Base-by-base conservation (phyloP, 2,797 vertebrate genomes). In the Balearica regulorum region DNA sequence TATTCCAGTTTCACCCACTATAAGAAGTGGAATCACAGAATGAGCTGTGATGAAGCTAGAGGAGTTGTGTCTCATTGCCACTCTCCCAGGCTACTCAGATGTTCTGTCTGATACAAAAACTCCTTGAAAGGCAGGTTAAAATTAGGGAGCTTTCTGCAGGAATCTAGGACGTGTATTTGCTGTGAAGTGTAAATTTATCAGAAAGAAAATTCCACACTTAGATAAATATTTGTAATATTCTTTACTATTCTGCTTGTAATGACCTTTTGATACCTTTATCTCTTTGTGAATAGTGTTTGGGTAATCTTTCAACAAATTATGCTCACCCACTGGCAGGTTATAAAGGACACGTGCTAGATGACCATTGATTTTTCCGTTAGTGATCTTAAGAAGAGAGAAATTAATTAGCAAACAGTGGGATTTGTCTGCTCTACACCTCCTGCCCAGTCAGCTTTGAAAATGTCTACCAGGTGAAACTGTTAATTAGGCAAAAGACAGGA, bases 391-490 rank as follows among this genome's bases (percentile, higher is more conserved):
- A 88, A 60, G n/a, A 83, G 64, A 83, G 26, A 94, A 95, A 93
- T 79, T 96, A 96, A 96, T 94, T 93, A 95, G 64, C 51, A 93
- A 96, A 57, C 64, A 77, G n/a, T 65, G 73, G 48, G 66, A 95
- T 91, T 89, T 95, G 48, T 89, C 89, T 94, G 54, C 48, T 91
- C 6, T 79, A 60, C 16, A 90, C 17, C 48, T 95, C 26, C 53
- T 94, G 87, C 77, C 53, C 77, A 92, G 62, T 66, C 89, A 93
- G 28, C 83, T 94, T 91, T 90, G 87, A 94, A 96, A 96, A 82
- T 82, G 10, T 79, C 83, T 93, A 46, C 69, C n/a, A 90, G 66
- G 19, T 94, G 70, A 96, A 96, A 88, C 24, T 70, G 33, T 89
- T 93, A 96, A 93, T 93, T 92, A 90, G 79, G 37, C 43, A 89